phyloP scores from a whole-genome alignment of 2,113 vertebrate genomes.

The Gymnogyps californianus region DNA sequence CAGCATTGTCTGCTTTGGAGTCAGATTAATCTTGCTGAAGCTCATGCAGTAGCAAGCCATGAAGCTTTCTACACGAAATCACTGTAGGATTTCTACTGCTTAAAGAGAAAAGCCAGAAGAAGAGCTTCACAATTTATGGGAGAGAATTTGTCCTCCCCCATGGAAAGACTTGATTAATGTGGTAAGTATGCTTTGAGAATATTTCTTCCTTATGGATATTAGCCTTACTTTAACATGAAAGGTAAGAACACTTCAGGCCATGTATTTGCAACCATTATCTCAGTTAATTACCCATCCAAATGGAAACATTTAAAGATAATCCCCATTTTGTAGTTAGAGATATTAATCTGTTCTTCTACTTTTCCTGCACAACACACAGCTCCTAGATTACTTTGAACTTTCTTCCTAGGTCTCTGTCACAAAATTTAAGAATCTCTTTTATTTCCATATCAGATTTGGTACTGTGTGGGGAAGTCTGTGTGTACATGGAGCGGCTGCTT shows the following conservation, averaged over 20 bases:
- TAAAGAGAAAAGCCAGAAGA: not conserved
- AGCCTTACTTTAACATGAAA: not conserved
- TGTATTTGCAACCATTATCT: not conserved
- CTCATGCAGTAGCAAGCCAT: not conserved
- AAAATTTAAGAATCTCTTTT: not conserved
- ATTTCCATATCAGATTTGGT: not conserved
- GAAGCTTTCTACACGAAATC: not conserved
- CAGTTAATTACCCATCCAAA: not conserved
- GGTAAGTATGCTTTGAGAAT: not conserved
- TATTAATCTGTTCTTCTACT: not conserved
- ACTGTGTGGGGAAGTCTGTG: not conserved
- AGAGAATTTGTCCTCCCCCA: not conserved
- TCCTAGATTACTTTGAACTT: not conserved
- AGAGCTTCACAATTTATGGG: not conserved
- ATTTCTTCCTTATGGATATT: not conserved
- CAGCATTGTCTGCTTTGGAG: not conserved
- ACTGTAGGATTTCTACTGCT: not conserved
- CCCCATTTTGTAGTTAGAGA: not conserved
- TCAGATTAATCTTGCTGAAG: not conserved
- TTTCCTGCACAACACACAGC: not conserved
- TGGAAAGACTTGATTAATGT: not conserved
- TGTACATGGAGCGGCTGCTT: accelerated
- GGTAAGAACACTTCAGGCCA: not conserved
- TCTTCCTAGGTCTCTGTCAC: not conserved
- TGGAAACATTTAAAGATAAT: not conserved